Base-by-base conservation (phyloP, 1,140 invertebrate species). In the Bombus superbus region DNA sequence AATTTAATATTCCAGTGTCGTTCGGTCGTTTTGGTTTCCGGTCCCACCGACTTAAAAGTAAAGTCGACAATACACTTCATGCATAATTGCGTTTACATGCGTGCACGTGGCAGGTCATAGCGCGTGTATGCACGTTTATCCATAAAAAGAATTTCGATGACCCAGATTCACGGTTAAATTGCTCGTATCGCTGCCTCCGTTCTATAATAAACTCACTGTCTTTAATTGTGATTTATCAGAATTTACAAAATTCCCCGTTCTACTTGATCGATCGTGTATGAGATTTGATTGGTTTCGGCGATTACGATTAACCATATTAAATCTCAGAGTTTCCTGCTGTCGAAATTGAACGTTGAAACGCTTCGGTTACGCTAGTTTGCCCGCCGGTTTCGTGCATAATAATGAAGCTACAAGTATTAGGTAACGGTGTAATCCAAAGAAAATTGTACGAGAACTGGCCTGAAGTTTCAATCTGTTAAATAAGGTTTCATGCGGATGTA, bases 211-310 rank as follows among this genome's bases (percentile, higher is more conserved):
- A 85, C 64, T 73, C 57, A 28, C 35, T 8, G 3, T 47, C 13
- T 80, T 85, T 85, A 47, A 72, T 85, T 80, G 32, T 66, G 13
- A 68, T 78, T 79, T 85, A 53, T 57, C 69, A 25, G 28, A 22
- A 28, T 28, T 25, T 15, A 13, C 32, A 22, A 47, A 69, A 18
- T 44, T 38, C 28, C 28, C n/a, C 44, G 38, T 69, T 77, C 32
- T 13, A 28, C 28, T 18, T 53, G 47, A 53, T 47, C 75, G 75
- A 62, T 79, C 47, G 68, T 32, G 35, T 44, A 83, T 22, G 32
- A 42, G 38, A 77, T 83, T 77, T 18, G 42, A 83, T 68, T 35
- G 53, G 62, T 47, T 77, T n/a, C 18, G 22, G 47, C 18, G 25
- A 66, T 66, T 32, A 9, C 40, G 53, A 78, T 68, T 68, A 38